Base-by-base conservation (phyloP, 2,113 vertebrate genomes). In the Scolopax mira region DNA sequence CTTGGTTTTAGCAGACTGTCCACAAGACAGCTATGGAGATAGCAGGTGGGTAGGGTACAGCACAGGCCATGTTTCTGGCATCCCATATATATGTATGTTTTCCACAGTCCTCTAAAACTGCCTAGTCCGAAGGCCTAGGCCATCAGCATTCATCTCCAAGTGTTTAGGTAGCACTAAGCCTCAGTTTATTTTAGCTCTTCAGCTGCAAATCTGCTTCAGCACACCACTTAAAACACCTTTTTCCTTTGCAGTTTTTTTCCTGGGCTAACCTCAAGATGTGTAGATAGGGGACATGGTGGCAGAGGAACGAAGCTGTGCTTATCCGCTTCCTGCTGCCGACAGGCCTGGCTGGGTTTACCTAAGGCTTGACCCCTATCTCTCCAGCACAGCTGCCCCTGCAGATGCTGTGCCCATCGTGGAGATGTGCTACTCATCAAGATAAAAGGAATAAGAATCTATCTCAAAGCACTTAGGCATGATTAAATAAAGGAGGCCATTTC, bases 401-500 rank as follows among this genome's bases (percentile, higher is more conserved):
- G 90, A 92, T 87, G 90, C 90, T 79, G 41, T 85, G 81, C 83
- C 88, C 95, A 61, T 66, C 39, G 2, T 84, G 73, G 81, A 96
- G 95, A 95, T 91, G 89, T 74, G 86, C 91, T 92, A 62, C 91
- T 94, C 83, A 95, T 97, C 93, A 93, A 96, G 96, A 95, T 96
- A 92, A 96, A 95, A 94, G 89, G 91, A 93, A 5, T 81, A 94
- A 94, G 94, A 84, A 92, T 92, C 94, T 97, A 92, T 90, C 88
- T 96, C 91, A 93, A 94, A 97, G 94, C 93, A 94, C 96, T 97
- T 94, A 97, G 91, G 86, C 86, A 94, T 92, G 93, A 96, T 96
- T 94, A 94, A 96, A 96, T 96, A 96, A 96, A 96, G 84, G 79
- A 95, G 92, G 86, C 94, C 87, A 93, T 96, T 96, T 97, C 97